Base-by-base conservation (phyloP, 2,113 vertebrate species). In the Leptosomus discolor region DNA sequence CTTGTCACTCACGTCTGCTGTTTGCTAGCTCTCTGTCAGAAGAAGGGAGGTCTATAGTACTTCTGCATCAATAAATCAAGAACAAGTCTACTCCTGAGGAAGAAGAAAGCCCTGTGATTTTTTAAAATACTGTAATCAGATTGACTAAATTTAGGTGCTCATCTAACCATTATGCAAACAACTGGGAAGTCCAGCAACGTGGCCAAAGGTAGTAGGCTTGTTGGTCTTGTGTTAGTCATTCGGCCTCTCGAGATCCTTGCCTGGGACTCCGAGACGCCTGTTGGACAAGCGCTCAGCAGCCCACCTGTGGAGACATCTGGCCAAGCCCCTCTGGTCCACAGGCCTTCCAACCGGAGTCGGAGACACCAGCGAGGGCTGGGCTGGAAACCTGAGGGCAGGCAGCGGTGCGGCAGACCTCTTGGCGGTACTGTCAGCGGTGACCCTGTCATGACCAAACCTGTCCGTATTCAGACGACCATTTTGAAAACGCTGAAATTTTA, bases 401-500 rank as follows among this genome's bases (percentile, higher is more conserved):
- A 45, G 71, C 0, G 3, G 12, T 6, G 48, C 4, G 4, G 7
- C 37, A 85, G 43, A n/a, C 6, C 0, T 1, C 26, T 2, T 13
- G 36, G 58, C 39, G 20, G 13, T 10, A 15, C 23, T 27, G 41
- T 15, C 60, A 77, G 30, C 68, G 69, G 9, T 6, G n/a, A 71
- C 14, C 15, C 36, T 17, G 39, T 26, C 24, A 30, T 0, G 4
- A 37, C 29, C 3, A 3, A 57, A 58, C 11, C 10, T 37, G 56
- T 10, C 0, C 0, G 39, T 12, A 65, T 36, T 54, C 32, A 20
- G 41, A 16, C 6, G 1, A 3, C 3, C 32, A 1, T 21, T 53
- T 12, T 37, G 16, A 27, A 29, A 88, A 37, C 0, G 15, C 6
- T 41, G n/a, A 41, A 18, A 54, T 71, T 11, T 70, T 56, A 67